Conservation (phyloP, 1,140 invertebrate genomes). For the silkworm (Bombyx mori) region ASM3026992v2 NC_085115.1:16693001-16693500, state of each 20-base stretch:
- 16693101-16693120: background rate
- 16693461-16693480: background rate
- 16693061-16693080: too few relatives aligned
- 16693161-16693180: slow-evolving; percentile 47
- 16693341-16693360: slow-evolving; percentile 51
- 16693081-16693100: too few relatives aligned
- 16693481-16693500: too few relatives aligned
- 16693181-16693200: slow-evolving; percentile 44
- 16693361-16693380: slow-evolving; percentile 40
- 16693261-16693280: background rate
- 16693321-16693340: slow-evolving; percentile 41
- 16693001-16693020: slow-evolving; percentile 46
- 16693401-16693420: slow-evolving; percentile 83
- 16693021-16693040: slow-evolving; percentile 40
- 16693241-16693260: too few relatives aligned
- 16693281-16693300: background rate
- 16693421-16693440: slow-evolving; percentile 82
- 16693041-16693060: slow-evolving; percentile 65
- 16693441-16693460: slow-evolving; percentile 1
- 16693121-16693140: too few relatives aligned
- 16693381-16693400: slow-evolving; percentile 68
- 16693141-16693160: slow-evolving; percentile 22
- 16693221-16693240: slow-evolving; percentile 38
- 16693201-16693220: slow-evolving; percentile 60
- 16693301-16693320: too few relatives aligned